These are phyloP conservation scores for Chelmon rostratus DNA, from an alignment of 2,797 vertebrate genomes.

Conservation along the genomic window DNA sequence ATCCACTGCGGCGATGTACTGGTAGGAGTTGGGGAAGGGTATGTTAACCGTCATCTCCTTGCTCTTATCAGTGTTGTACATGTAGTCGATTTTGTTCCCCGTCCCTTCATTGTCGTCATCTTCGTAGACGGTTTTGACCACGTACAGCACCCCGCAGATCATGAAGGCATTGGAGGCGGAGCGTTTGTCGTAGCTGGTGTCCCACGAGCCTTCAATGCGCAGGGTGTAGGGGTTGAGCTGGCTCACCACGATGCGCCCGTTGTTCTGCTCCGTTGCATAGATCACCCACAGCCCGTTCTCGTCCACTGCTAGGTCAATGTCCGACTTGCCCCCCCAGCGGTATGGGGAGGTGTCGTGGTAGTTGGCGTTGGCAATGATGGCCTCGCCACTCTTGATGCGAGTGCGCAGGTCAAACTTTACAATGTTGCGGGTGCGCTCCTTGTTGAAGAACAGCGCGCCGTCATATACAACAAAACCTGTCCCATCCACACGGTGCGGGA, in stretches of 20 bases:
- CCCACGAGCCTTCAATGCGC: constrained; percentile 88
- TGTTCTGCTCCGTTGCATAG: constrained; percentile 89
- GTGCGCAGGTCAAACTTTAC: constrained; percentile 98
- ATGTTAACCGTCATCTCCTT: constrained; percentile 94
- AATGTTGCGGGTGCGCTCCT: constrained; percentile 98
- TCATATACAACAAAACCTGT: constrained; percentile 99
- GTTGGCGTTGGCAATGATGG: constrained; percentile 95
- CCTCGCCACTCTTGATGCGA: constrained; percentile 98
- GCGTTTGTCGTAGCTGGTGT: constrained; percentile 87
- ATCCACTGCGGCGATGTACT: constrained; percentile 99
- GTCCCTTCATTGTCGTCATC: constrained; percentile 98
- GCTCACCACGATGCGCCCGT: constrained; percentile 87
- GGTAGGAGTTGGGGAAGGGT: constrained; percentile 98
- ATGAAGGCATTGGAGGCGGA: constrained; percentile 88
- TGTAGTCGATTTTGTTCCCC: constrained; percentile 99
- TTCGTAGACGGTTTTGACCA: constrained; percentile 97
- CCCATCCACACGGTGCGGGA: constrained; percentile 96
- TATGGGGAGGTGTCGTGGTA: constrained; percentile 89
- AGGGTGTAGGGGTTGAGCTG: constrained; percentile 89
- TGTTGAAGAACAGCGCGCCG: constrained; percentile 98
- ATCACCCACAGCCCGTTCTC: constrained; percentile 90
- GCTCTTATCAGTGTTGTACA: constrained; percentile 96
- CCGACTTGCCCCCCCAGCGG: constrained; percentile 88
- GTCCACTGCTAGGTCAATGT: constrained; percentile 88
- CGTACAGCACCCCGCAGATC: constrained; percentile 89